Evolutionary conservation across 2,888 invertebrate species (phyloP), one percentile per base, ranked within the genome.

Genomic region (Ormia ochracea): DNA sequence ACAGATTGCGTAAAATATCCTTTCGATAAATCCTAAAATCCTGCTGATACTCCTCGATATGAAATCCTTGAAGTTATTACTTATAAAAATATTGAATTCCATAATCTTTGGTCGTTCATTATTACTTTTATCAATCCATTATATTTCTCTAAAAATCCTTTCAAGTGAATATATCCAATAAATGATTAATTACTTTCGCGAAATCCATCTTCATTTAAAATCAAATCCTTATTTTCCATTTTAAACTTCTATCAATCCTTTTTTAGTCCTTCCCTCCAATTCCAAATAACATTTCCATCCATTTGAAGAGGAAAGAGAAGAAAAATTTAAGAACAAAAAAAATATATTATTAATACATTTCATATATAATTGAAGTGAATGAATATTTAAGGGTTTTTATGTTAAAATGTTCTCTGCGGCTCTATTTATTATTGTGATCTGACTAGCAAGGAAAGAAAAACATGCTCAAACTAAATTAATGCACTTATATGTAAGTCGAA

Each of bases 301-400:
- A 77, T 82, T 70, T 77, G 77, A 70, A 79, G 78, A 66, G 82
- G 76, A 81, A 78, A 81, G 73, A 81, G 74, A 82, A 81, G 78
- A 82, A 81, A 82, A 81, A 77, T 77, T 56, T 70, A 80, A 80
- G 68, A 73, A 63, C 61, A 76, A 66, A 79, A 70, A 41, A 9
- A 56, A 56, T 45, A n/a, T 43, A 76, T 72, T 76, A 76, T 80
- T 76, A 76, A 76, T 76, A 72, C 19, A 68, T 74, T 50, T 58
- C 23, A 33, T 63, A 36, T 56, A 61, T 58, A 54, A 78, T 54
- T 59, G 14, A 31, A 48, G 21, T 69, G 43, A 54, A 56, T 69
- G 33, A 54, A 61, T 68, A 50, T 65, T 56, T 45, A 23, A 14
- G 28, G 21, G 26, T 36, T 36, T 38, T 33, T 10, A 56, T 69